A percentile compares a stretch with the other conserved stretches of the same genome.
These are phyloP conservation scores for Drosophila mimica DNA, from an alignment of 2,888 invertebrate species.

Conservation along the genomic window DNA sequence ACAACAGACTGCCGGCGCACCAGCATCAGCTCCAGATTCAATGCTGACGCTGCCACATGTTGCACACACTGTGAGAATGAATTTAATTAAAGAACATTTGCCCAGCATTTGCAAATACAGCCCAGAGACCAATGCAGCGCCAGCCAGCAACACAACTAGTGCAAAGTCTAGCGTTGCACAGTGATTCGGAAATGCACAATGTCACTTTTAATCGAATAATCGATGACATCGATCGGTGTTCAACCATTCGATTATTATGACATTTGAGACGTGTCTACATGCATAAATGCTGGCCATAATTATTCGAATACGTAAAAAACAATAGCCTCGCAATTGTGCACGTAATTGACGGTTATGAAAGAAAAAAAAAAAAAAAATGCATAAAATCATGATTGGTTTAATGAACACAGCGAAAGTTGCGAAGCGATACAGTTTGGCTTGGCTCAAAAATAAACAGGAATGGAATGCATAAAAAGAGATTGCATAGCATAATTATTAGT, in stretches of 20 bases:
- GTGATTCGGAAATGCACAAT: conserved; percentile 16
- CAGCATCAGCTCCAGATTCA: conserved; percentile 9
- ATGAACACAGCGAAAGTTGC: conserved; percentile 24
- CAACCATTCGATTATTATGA: conserved; percentile 15
- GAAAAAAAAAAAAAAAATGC: conserved; percentile 6
- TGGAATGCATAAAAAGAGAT: background rate
- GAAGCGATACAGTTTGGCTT: background rate
- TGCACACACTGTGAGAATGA: conserved; percentile 81
- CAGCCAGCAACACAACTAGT: conserved; percentile 57
- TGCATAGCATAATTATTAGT: background rate
- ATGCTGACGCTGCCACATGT: conserved; percentile 68
- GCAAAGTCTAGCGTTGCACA: conserved; percentile 71
- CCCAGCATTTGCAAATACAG: conserved; percentile 56
- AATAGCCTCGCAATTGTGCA: conserved; percentile 19
- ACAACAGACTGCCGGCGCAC: conserved; percentile 11
- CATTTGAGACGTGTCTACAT: conserved; percentile 4
- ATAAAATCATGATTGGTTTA: conserved; percentile 13
- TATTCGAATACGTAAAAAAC: background rate
- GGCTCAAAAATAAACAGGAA: background rate
- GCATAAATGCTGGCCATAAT: conserved; percentile 10
- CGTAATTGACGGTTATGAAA: conserved; percentile 25
- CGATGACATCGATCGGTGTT: background rate
- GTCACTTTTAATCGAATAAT: background rate
- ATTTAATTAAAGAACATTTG: conserved; percentile 76
- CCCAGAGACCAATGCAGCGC: conserved; percentile 75